These are phyloP conservation scores for Hyposoter dolosus DNA, from an alignment of 2,888 invertebrate genomes.

Conservation along the genomic window DNA sequence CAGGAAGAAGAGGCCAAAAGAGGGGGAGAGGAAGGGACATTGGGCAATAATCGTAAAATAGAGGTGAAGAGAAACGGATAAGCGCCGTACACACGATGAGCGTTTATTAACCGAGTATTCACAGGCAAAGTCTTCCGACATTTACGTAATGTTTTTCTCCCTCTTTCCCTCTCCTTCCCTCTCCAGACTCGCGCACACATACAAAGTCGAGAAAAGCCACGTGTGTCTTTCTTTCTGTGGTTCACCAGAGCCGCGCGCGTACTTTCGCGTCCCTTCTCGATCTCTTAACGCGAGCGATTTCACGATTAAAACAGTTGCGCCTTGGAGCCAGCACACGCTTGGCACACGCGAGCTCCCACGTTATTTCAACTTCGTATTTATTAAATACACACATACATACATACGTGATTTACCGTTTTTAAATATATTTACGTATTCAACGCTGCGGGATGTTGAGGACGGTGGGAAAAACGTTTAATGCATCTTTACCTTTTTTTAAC, in stretches of 20 bases:
- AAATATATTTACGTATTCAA: slow-evolving; percentile 34
- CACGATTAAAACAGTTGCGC: slow-evolving; percentile 44
- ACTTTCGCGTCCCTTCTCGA: slow-evolving; percentile 36
- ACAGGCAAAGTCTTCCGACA: slow-evolving; percentile 36
- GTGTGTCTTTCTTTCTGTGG: slow-evolving; percentile 52
- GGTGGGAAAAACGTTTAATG: slow-evolving; percentile 41
- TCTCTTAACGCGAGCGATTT: slow-evolving; percentile 53
- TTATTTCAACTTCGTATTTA: slow-evolving; percentile 47
- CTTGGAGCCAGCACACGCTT: slow-evolving; percentile 35
- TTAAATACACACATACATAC: slow-evolving; percentile 8
- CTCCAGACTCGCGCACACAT: not conserved
- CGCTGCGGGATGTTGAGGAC: slow-evolving; percentile 32
- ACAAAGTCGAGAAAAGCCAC: slow-evolving; percentile 44
- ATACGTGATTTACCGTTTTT: slow-evolving; percentile 19
- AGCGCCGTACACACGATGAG: slow-evolving; percentile 37
- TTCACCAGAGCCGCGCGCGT: not conserved
- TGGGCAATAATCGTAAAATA: slow-evolving; percentile 71
- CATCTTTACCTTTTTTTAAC: slow-evolving; percentile 16
- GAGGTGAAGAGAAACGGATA: slow-evolving; percentile 61
- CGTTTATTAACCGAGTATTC: slow-evolving; percentile 62
- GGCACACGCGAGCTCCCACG: slow-evolving; percentile 59
- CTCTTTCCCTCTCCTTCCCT: slow-evolving; percentile 1
- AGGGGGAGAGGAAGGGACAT: slow-evolving; percentile 55
- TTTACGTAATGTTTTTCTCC: slow-evolving; percentile 47
- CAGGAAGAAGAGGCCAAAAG: slow-evolving; percentile 15